Conservation (phyloP, 2,888 invertebrate genomes). For the Sesamia inferens region DNA sequence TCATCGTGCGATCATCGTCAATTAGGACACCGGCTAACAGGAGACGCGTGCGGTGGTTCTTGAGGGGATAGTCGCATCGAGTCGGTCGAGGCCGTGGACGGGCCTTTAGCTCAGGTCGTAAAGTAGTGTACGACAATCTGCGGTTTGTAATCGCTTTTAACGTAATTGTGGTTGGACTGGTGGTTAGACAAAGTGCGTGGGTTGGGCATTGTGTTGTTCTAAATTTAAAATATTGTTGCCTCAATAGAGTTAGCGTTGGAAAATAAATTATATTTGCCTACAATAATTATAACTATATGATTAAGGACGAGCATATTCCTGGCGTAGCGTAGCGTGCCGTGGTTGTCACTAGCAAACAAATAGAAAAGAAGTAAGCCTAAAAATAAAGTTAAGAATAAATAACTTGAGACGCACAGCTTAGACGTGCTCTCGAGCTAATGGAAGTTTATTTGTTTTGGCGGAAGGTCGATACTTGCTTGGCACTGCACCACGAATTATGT, state of each 20-base stretch:
- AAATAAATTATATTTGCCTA: background rate
- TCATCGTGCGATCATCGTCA: no score
- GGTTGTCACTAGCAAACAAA: background rate
- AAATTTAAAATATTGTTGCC: constrained; percentile 8
- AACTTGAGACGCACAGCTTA: background rate
- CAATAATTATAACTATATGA: background rate
- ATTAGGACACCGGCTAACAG: background rate
- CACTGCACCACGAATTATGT: no score
- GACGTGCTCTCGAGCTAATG: background rate
- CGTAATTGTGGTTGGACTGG: background rate
- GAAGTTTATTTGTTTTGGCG: background rate
- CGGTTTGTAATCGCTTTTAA: constrained; percentile 21
- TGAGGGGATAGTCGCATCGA: background rate
- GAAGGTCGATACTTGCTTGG: background rate
- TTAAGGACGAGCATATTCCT: background rate
- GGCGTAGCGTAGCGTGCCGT: background rate
- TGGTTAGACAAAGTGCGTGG: background rate
- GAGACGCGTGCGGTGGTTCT: background rate
- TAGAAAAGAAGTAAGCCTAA: background rate
- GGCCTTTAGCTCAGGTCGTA: background rate
- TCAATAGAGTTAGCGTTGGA: background rate
- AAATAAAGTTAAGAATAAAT: background rate
- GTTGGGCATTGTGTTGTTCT: background rate
- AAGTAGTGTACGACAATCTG: background rate
- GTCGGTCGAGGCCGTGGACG: background rate